Percentiles rank a stretch among this genome's conserved stretches.
Evolutionary conservation across 2,113 vertebrate species (phyloP).

Genomic region (Notechis scutatus): DNA sequence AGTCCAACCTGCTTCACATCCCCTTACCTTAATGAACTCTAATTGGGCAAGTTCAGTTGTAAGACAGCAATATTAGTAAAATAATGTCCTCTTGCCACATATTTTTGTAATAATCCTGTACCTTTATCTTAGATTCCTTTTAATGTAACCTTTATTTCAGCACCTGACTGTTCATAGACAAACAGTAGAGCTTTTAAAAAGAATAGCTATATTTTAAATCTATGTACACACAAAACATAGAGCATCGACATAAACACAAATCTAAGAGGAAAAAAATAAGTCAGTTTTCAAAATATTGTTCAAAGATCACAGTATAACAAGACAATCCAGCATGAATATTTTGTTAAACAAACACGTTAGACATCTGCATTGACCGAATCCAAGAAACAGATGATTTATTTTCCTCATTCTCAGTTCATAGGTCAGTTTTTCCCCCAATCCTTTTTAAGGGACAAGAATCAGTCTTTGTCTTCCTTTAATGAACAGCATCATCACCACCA

Average conservation of each 20-base stretch:
- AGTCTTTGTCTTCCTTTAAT: not conserved
- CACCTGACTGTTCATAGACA: not conserved
- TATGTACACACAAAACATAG: not conserved
- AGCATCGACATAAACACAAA: not conserved
- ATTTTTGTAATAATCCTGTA: not conserved
- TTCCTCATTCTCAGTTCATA: not conserved
- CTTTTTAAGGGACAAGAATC: not conserved
- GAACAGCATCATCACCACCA: not conserved
- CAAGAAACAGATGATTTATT: not conserved
- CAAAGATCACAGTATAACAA: not conserved
- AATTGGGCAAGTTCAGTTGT: not conserved
- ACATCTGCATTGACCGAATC: not conserved
- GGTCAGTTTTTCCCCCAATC: not conserved
- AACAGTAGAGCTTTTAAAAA: constrained; percentile 21
- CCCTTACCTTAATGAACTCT: not conserved
- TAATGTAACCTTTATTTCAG: constrained; percentile 4
- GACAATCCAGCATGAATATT: not conserved
- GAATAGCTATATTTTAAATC: not conserved
- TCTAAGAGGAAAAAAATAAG: not conserved
- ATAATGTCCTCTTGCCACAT: not conserved
- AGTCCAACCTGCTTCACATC: not conserved
- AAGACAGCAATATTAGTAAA: not conserved
- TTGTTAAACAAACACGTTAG: not conserved
- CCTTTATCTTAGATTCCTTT: not conserved
- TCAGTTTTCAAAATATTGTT: not conserved